Conservation (phyloP, 1,140 invertebrate genomes). For the Euura saliciscinereae region DNA sequence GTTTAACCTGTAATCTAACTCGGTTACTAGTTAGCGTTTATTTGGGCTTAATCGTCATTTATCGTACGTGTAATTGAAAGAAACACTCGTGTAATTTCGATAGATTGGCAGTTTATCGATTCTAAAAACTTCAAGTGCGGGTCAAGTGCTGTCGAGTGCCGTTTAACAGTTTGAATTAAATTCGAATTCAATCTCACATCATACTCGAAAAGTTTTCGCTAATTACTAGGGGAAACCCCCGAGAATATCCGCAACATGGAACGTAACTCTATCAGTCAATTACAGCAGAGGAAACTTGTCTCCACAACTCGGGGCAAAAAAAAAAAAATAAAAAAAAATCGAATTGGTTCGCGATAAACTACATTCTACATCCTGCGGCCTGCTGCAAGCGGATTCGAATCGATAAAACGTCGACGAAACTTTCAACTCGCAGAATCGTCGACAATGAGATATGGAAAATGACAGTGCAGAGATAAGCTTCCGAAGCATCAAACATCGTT, state of each 20-base stretch:
- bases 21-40: slow-evolving; percentile 31
- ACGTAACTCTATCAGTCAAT: slow-evolving; percentile 2
- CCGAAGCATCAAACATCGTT: too few species aligned
- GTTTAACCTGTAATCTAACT: slow-evolving; percentile 33
- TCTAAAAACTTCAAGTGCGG: background rate
- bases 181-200: background rate
- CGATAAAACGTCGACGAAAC: too few species aligned
- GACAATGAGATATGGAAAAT: too few species aligned
- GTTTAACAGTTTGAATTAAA: background rate
- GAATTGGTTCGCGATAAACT: background rate
- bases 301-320: background rate
- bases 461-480: too few species aligned
- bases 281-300: background rate
- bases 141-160: background rate
- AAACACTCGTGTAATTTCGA: background rate
- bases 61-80: background rate
- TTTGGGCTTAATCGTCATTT: background rate
- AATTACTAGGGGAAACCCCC: background rate
- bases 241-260: background rate
- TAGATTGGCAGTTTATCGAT: background rate
- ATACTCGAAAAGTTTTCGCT: background rate
- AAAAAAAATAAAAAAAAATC: background rate
- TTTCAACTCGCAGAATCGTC: too few species aligned
- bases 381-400: too few species aligned
- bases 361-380: background rate